Conservation (phyloP, 2,113 vertebrate species). For the Apteryx mantelli region DNA sequence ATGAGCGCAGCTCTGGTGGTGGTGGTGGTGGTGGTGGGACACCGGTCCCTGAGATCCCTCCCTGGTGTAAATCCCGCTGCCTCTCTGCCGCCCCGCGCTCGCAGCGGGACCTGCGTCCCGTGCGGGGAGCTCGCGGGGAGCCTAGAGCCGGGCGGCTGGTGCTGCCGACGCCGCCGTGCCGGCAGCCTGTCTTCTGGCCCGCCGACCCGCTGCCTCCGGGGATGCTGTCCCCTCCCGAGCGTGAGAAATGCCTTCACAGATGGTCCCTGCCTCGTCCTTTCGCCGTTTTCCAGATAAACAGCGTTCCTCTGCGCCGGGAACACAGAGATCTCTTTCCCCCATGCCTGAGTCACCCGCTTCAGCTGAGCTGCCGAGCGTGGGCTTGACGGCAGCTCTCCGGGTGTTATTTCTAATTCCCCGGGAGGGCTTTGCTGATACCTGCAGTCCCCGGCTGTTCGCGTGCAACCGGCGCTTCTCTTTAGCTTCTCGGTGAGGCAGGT, state of each 20-base stretch:
- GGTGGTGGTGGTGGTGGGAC: not conserved
- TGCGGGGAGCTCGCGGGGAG: not conserved
- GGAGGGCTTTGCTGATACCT: accelerated
- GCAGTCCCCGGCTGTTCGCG: not conserved
- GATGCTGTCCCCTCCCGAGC: not conserved
- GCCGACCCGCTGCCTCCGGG: not conserved
- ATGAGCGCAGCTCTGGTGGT: not conserved
- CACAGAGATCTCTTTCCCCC: not conserved
- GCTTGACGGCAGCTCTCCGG: not conserved
- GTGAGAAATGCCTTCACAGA: not conserved
- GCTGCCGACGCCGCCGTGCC: too few relatives aligned
- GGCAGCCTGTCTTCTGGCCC: not conserved
- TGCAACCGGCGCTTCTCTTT: not conserved
- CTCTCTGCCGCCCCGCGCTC: too few relatives aligned
- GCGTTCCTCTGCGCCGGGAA: not conserved
- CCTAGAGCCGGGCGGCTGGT: too few relatives aligned
- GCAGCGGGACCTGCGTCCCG: too few relatives aligned
- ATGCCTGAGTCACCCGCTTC: constrained; percentile 30
- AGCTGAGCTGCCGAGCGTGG: not conserved
- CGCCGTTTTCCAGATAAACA: not conserved
- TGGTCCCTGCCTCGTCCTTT: not conserved
- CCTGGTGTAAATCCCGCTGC: too few relatives aligned
- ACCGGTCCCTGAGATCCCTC: too few relatives aligned
- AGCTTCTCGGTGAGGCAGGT: not conserved
- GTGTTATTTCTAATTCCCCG: not conserved